A percentile compares a stretch with the other conserved stretches of the same genome.
phyloP scores from a whole-genome alignment of 35 echinoderm and acorn worm species.

The Apostichopus parvimensis region DNA sequence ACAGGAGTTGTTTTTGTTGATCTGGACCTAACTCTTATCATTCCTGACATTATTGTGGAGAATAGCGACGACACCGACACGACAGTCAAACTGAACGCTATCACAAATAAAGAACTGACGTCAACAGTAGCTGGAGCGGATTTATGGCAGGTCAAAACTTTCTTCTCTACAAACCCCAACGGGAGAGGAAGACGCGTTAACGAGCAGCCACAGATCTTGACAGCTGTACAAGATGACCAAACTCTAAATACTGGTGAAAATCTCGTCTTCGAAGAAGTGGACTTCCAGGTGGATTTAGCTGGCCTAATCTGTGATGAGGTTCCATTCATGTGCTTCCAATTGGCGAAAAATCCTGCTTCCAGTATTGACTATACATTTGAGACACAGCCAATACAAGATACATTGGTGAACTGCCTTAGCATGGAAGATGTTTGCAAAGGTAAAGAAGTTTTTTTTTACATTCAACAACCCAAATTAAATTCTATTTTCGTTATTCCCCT shows the following conservation, averaged over 20 bases:
- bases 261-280: constrained; percentile 44
- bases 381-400: too few species aligned
- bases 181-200: constrained; percentile 6
- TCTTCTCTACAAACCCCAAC: not conserved
- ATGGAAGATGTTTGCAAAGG: too few species aligned
- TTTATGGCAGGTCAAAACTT: constrained; percentile 5
- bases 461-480: too few species aligned
- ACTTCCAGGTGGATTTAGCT: constrained; percentile 56
- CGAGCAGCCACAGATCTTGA: too few species aligned
- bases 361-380: too few species aligned
- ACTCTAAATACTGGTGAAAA: too few species aligned
- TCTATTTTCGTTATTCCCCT: too few species aligned
- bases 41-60: constrained; percentile 27
- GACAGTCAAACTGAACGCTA: not conserved
- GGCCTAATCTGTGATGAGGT: too few species aligned
- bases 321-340: too few species aligned
- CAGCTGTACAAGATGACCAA: too few species aligned
- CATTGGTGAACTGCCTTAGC: too few species aligned
- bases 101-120: constrained; percentile 5
- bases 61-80: constrained; percentile 23
- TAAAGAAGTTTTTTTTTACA: not conserved
- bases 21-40: constrained; percentile 3
- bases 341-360: too few species aligned
- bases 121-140: not conserved
- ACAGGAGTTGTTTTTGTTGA: constrained; percentile 32